Conservation (phyloP, 2,797 vertebrate genomes). For the Hippoglossus hippoglossus region DNA sequence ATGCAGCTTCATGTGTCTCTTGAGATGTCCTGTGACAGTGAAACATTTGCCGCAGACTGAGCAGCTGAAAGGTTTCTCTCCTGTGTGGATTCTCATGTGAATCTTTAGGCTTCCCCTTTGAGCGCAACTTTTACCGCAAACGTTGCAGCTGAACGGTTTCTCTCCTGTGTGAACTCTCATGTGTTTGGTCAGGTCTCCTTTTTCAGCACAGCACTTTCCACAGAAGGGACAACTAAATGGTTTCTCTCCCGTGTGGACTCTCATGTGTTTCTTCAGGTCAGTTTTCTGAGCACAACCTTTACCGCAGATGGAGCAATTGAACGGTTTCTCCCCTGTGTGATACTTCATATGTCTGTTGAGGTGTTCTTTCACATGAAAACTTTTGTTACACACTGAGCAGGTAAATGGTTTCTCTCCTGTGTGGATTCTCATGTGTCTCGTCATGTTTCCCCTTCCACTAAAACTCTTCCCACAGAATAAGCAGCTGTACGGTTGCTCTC, state of each 20-base stretch:
- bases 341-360: constrained; percentile 30
- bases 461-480: constrained; percentile 53
- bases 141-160: constrained; percentile 2
- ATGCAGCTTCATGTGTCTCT: not conserved
- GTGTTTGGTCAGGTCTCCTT: not conserved
- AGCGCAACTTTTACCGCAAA: no score
- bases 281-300: constrained; percentile 47
- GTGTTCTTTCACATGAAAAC: constrained; percentile 8
- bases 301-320: constrained; percentile 21
- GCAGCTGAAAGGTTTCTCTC: constrained; percentile 15
- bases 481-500: constrained; percentile 62
- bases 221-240: constrained; percentile 51
- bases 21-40: not conserved
- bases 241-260: constrained; percentile 31
- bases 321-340: constrained; percentile 37
- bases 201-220: constrained; percentile 25
- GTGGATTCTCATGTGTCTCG: constrained; percentile 59
- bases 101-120: no score
- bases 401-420: constrained; percentile 50
- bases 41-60: constrained; percentile 22
- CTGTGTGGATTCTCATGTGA: no score
- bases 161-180: not conserved
- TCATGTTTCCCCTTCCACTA: constrained; percentile 55
- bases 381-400: constrained; percentile 8
- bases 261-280: constrained; percentile 53